Evolutionary conservation across 2,888 invertebrate genomes (phyloP).

Genomic region (Pammene aurita): DNA sequence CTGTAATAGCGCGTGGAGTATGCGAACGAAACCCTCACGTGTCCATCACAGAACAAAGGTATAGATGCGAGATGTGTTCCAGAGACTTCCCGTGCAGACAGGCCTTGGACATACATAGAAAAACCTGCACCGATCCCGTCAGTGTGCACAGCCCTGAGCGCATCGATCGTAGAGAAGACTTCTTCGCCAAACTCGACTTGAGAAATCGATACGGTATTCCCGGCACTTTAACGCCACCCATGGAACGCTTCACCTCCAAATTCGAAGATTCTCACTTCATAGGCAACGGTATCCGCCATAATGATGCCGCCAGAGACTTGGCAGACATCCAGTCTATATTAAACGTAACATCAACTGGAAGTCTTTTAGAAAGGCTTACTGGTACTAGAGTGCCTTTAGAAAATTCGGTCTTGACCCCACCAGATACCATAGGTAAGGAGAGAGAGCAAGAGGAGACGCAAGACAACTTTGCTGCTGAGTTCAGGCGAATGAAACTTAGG

Average conservation of each 20-base stretch:
- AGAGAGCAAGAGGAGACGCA: conserved; percentile 87
- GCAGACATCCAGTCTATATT: conserved; percentile 94
- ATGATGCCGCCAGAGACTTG: conserved; percentile 87
- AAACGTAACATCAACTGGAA: conserved; percentile 88
- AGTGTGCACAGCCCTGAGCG: conserved; percentile 80
- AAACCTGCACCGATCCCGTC: conserved; percentile 68
- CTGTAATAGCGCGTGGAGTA: conserved; percentile 88
- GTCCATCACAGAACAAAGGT: conserved; percentile 83
- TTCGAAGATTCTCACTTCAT: conserved; percentile 68
- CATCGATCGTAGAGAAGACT: conserved; percentile 86
- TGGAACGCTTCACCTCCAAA: conserved; percentile 73
- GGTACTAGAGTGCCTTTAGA: conserved; percentile 73
- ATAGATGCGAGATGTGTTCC: conserved; percentile 87
- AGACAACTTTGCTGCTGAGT: conserved; percentile 92
- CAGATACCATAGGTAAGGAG: conserved; percentile 71
- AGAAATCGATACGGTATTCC: conserved; percentile 85
- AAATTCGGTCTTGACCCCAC: conserved; percentile 72
- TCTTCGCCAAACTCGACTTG: conserved; percentile 91
- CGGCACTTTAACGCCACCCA: conserved; percentile 74
- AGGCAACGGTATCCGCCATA: conserved; percentile 72
- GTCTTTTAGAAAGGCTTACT: conserved; percentile 85
- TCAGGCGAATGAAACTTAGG: conserved; percentile 93
- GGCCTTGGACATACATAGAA: conserved; percentile 87
- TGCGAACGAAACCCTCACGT: conserved; percentile 87
- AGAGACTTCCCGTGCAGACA: conserved; percentile 88